Evolutionary conservation across 2,888 invertebrate genomes (phyloP).

Genomic region (Nomada fucata): DNA sequence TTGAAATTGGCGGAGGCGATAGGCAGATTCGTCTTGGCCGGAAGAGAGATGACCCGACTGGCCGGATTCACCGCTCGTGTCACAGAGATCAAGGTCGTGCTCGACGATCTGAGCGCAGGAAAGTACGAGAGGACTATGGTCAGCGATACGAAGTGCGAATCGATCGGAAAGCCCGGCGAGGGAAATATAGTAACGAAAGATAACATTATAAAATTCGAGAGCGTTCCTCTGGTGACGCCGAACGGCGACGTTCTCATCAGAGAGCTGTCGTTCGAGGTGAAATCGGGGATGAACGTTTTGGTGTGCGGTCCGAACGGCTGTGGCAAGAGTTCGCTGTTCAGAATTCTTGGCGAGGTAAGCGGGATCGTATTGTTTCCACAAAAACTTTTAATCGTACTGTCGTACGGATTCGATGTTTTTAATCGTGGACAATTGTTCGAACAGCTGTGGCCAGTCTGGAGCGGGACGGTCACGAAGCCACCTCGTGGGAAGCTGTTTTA

Average conservation of each 20-base stretch:
- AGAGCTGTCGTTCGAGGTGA: constrained; percentile 95
- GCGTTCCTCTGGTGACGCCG: constrained; percentile 97
- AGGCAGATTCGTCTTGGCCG: constrained; percentile 96
- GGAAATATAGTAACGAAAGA: constrained; percentile 93
- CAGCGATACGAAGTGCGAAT: constrained; percentile 86
- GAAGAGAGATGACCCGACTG: constrained; percentile 96
- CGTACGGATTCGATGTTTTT: background rate
- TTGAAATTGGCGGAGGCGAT: constrained; percentile 98
- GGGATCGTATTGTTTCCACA: too few species aligned
- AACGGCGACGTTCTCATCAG: constrained; percentile 97
- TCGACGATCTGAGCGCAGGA: constrained; percentile 93
- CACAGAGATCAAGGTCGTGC: constrained; percentile 93
- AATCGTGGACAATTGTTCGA: constrained; percentile 8
- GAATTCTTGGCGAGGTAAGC: constrained; percentile 94
- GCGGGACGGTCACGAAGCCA: constrained; percentile 97
- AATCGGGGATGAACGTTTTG: constrained; percentile 97
- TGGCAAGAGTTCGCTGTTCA: constrained; percentile 98
- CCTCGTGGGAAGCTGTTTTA: constrained; percentile 97
- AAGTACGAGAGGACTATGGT: constrained; percentile 91
- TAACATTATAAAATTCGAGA: constrained; percentile 95
- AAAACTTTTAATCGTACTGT: too few species aligned
- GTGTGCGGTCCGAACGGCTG: constrained; percentile 99
- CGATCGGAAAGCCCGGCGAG: constrained; percentile 87
- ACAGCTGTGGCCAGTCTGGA: constrained; percentile 97
- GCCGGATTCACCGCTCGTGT: constrained; percentile 98